These are phyloP conservation scores for Drosophila neoperkinsi DNA, from an alignment of 2,888 invertebrate genomes.

Conservation along the genomic window DNA sequence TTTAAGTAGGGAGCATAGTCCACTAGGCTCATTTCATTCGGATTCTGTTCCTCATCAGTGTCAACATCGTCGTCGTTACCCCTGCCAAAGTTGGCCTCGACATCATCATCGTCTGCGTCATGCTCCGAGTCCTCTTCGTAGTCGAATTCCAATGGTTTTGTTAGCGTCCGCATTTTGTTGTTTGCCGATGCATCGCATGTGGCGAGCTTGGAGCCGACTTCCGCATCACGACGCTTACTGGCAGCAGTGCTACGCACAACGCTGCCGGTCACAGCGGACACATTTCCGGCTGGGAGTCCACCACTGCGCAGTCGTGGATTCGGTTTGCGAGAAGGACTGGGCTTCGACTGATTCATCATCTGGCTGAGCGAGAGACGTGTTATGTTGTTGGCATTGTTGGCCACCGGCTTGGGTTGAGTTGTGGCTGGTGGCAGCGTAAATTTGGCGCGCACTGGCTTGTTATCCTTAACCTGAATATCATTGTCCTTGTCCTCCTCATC, in stretches of 20 bases:
- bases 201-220: constrained; percentile 24
- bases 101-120: constrained; percentile 41
- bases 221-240: constrained; percentile 46
- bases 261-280: constrained; percentile 8
- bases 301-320: constrained; percentile 45
- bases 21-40: constrained; percentile 35
- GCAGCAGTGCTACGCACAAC: constrained; percentile 15
- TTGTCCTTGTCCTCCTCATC: constrained; percentile 46
- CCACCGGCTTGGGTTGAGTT: constrained; percentile 23
- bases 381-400: constrained; percentile 5
- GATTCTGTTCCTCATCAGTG: constrained; percentile 47
- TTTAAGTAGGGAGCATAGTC: constrained; percentile 56
- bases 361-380: constrained; percentile 56
- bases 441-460: constrained; percentile 43
- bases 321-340: constrained; percentile 16
- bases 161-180: constrained; percentile 35
- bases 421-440: constrained; percentile 61
- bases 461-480: constrained; percentile 8
- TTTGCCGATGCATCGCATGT: constrained; percentile 26
- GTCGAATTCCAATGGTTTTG: constrained; percentile 62
- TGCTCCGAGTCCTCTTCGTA: constrained; percentile 56
- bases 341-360: constrained; percentile 45
- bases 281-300: constrained; percentile 3
- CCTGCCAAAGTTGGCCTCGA: constrained; percentile 16
- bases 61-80: constrained; percentile 43